A percentile compares a stretch with the other conserved stretches of the same genome.
phyloP scores from a whole-genome alignment of 2,888 invertebrate species.

The Nomada goodeniana region DNA sequence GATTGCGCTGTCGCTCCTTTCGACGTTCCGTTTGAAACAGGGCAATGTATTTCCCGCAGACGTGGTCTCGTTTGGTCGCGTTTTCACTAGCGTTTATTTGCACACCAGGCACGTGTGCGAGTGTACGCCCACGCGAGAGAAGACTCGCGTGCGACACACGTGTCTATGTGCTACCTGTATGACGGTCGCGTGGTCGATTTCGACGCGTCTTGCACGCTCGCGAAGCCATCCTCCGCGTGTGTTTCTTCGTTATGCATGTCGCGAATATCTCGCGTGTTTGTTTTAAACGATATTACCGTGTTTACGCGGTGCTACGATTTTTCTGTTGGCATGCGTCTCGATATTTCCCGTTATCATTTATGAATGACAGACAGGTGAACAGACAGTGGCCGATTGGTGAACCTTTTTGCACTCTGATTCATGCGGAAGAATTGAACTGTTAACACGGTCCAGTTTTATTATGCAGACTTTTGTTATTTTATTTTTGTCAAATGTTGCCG shows the following conservation, averaged over 20 bases:
- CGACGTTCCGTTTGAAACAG: slow-evolving; percentile 24
- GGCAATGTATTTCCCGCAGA: slow-evolving; percentile 30
- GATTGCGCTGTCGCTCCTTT: slow-evolving; percentile 32
- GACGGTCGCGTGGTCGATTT: background rate
- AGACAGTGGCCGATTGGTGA: background rate
- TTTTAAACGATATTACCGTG: background rate
- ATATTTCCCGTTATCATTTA: background rate
- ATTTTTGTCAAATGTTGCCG: no score
- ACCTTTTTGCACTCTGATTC: no score
- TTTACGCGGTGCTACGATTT: background rate
- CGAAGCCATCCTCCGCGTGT: background rate
- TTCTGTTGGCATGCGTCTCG: no score
- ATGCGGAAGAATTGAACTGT: no score
- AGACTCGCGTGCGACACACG: slow-evolving; percentile 54
- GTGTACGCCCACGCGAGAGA: slow-evolving; percentile 36
- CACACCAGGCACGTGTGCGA: slow-evolving; percentile 26
- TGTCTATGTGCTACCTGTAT: slow-evolving; percentile 10
- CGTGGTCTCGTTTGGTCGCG: slow-evolving; percentile 21
- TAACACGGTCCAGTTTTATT: no score
- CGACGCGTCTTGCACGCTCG: background rate
- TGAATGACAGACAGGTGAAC: background rate
- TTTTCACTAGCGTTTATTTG: slow-evolving; percentile 57
- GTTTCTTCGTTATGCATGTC: background rate
- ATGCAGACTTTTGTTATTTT: no score
- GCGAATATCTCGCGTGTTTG: background rate